These are phyloP conservation scores for Unio delphinus DNA, from an alignment of 2,888 invertebrate genomes.

Conservation along the genomic window DNA sequence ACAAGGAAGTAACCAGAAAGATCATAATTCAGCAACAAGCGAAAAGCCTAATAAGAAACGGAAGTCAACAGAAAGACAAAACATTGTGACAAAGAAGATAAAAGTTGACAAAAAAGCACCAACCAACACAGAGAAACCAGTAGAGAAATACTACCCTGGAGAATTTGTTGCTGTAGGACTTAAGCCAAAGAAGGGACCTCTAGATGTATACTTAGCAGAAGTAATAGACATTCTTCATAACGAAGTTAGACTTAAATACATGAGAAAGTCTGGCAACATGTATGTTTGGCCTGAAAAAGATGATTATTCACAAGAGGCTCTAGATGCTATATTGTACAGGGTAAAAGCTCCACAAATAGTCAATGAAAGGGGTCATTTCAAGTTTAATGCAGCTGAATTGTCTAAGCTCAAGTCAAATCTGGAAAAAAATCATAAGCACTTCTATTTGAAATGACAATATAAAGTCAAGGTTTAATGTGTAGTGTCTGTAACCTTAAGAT, in stretches of 20 bases:
- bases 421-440: no score
- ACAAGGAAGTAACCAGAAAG: no score
- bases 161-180: conserved; percentile 19
- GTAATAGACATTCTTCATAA: conserved; percentile 8
- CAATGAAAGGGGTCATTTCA: no score
- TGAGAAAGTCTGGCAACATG: conserved; percentile 10
- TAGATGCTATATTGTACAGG: no score
- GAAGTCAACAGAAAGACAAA: conserved; percentile 11
- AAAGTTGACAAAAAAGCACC: conserved; percentile 5
- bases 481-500: no score
- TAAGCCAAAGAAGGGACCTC: conserved; percentile 18
- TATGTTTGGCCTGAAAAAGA: conserved; percentile 17
- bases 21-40: conserved; percentile 1
- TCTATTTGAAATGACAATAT: no score
- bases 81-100: conserved; percentile 9
- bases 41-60: not conserved
- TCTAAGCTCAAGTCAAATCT: no score
- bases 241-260: no score
- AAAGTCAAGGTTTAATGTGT: no score
- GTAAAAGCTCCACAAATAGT: no score
- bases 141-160: conserved; percentile 6
- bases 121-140: conserved; percentile 8
- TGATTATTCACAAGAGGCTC: no score
- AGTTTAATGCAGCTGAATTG: no score
- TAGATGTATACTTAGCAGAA: conserved; percentile 20